Evolutionary conservation across 1,140 invertebrate species (phyloP), one percentile per base, ranked within the genome.

Genomic region (Magallana ariakensis): DNA sequence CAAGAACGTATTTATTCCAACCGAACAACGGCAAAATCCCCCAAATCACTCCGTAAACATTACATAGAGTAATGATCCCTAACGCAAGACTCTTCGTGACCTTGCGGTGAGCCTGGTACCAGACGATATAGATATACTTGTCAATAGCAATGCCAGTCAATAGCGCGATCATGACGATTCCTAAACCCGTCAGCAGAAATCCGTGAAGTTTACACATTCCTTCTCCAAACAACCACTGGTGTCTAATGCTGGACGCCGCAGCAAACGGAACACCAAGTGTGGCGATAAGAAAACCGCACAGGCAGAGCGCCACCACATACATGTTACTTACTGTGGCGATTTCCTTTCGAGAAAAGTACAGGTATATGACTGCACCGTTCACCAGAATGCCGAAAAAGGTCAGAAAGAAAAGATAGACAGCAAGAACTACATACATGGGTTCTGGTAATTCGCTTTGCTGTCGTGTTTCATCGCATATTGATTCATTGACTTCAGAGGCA

Each of bases 91-190:
- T 57, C 26, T 22, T 84, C 2, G 55, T 84, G 22, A 84, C 26
- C 58, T 84, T 84, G 55, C 46, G 57, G 10, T 60, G 55, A 16
- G 56, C n/a, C n/a, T 57, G 26, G 26, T 22, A 84, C 26, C 26
- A n/a, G 8, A 84, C 82, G 16, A 84, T 60, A 33, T 33, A 16
- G 26, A 84, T 84, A 33, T 84, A 84, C 26, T 60, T 84, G 56
- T 84, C 82, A 33, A 84, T 58, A 11, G 82, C 82, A 10, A 84
- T 84, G 22, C 22, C 82, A 16, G 82, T 84, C 26, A 84, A 60
- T 33, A 84, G 57, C 26, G 82, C 82, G 22, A 84, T 84, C 82
- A 84, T 84, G 22, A 33, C 55, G n/a, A 84, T 84, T 8, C 82
- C 82, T 22, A 84, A 46, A 26, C 82, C 82, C 1, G 82, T 84